Percentiles rank a stretch among this genome's conserved stretches.
Evolutionary conservation across 2,113 vertebrate species (phyloP).

Genomic region (Oxyura jamaicensis): DNA sequence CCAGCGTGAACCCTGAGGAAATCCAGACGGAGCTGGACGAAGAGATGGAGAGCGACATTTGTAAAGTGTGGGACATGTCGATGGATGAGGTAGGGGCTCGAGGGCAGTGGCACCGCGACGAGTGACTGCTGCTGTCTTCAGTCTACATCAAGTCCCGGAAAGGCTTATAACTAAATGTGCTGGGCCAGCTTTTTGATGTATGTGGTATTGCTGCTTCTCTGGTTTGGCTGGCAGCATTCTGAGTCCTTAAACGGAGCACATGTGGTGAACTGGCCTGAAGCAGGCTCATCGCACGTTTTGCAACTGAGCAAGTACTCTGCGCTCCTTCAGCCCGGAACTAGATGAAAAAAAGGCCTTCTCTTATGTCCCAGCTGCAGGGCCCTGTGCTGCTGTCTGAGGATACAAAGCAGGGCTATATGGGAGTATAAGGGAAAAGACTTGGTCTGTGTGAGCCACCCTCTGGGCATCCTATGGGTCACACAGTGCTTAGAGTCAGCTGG

Average conservation of each 20-base stretch:
- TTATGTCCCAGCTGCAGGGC: fast-evolving
- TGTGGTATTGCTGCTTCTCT: fast-evolving
- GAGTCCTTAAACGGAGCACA: background rate
- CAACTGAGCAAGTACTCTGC: fast-evolving
- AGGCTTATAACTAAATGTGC: no score
- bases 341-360: background rate
- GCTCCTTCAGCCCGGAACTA: background rate
- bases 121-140: background rate
- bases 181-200: fast-evolving
- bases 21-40: slow-evolving; percentile 81
- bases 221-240: fast-evolving
- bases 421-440: no score
- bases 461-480: fast-evolving
- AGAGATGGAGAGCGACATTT: slow-evolving; percentile 91
- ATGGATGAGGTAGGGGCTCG: slow-evolving; percentile 88
- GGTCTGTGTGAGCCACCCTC: background rate
- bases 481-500: background rate
- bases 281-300: fast-evolving
- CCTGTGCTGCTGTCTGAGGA: fast-evolving
- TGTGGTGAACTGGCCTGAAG: fast-evolving
- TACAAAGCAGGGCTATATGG: background rate
- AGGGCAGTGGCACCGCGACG: background rate
- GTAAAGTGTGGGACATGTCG: slow-evolving; percentile 98
- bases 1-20: slow-evolving; percentile 44
- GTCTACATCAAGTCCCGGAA: no score